phyloP scores from a whole-genome alignment of 2,113 vertebrate genomes.

The Oenanthe melanoleuca region DNA sequence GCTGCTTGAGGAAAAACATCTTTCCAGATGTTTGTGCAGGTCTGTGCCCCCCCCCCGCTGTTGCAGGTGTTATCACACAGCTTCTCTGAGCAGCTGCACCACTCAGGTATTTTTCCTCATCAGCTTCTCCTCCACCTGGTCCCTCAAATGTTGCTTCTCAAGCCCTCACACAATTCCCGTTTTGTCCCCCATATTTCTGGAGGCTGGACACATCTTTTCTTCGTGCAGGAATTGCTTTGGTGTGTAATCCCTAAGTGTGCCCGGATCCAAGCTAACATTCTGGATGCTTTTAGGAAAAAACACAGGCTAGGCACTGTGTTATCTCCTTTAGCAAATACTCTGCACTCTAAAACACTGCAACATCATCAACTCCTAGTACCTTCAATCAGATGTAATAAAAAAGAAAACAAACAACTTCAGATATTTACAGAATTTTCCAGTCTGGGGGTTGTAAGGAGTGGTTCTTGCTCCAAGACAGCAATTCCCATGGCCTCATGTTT shows the following conservation, averaged over 20 bases:
- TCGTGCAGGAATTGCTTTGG: fast-evolving
- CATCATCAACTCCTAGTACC: background rate
- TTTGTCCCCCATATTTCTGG: background rate
- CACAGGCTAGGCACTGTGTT: background rate
- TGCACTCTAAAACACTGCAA: background rate
- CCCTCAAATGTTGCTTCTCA: background rate
- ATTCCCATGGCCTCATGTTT: background rate
- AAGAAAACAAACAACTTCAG: background rate
- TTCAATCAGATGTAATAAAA: background rate
- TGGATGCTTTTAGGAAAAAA: background rate
- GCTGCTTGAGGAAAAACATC: background rate
- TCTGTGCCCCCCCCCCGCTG: background rate
- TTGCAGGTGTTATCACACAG: background rate
- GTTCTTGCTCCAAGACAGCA: background rate
- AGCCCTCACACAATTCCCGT: background rate
- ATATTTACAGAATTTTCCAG: background rate
- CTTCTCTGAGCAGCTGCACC: background rate
- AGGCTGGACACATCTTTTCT: background rate
- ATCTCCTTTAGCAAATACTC: background rate
- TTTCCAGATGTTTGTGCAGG: background rate
- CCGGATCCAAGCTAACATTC: background rate
- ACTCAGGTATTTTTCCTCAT: background rate
- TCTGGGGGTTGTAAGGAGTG: background rate
- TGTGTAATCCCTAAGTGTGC: background rate
- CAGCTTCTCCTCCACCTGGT: fast-evolving